Conservation (phyloP, 1,140 invertebrate genomes). For the Pissodes strobi region DNA sequence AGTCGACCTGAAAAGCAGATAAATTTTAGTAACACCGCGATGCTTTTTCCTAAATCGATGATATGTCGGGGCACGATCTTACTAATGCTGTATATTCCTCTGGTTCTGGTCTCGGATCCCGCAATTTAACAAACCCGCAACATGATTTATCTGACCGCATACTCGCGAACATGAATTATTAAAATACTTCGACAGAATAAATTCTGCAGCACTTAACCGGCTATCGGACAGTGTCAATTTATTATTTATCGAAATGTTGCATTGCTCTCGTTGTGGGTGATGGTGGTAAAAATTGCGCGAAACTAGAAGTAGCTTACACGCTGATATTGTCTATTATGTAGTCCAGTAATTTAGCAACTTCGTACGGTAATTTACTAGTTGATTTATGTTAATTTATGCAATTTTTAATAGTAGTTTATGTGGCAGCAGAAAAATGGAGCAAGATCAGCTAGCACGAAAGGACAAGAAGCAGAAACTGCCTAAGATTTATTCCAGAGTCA, state of each 20-base stretch:
- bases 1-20: no score
- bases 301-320: conserved; percentile 1
- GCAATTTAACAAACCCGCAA: neutral
- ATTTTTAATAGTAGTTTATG: no score
- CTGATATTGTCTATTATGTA: neutral
- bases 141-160: conserved; percentile 13
- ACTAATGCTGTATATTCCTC: neutral
- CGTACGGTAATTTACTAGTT: no score
- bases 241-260: conserved; percentile 19
- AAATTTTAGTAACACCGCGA: no score
- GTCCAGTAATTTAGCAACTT: neutral
- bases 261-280: conserved; percentile 20
- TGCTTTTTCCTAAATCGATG: no score
- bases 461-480: no score
- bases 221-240: conserved; percentile 20
- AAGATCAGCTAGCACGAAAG: no score
- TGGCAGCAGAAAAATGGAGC: no score
- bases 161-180: conserved; percentile 18
- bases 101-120: neutral
- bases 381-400: no score
- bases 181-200: conserved; percentile 14
- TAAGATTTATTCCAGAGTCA: no score
- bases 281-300: conserved; percentile 3
- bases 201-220: conserved; percentile 19
- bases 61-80: no score